Conservation (phyloP, 2,113 vertebrate genomes). For the Macrotis lagotis region DNA sequence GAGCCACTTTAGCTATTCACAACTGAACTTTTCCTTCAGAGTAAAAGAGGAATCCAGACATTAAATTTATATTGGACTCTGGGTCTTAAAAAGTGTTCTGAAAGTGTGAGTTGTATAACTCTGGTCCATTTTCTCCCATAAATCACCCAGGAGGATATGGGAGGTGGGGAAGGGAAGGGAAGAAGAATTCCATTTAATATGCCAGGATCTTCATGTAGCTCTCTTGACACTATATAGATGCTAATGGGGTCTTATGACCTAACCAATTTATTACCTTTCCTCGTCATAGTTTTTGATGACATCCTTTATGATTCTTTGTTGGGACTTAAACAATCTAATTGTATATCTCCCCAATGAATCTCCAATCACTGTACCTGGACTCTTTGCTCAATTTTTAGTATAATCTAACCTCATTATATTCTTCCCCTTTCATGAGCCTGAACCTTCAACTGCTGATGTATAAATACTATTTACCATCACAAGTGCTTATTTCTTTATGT, state of each 20-base stretch:
- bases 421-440: background rate
- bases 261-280: background rate
- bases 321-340: background rate
- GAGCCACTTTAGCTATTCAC: background rate
- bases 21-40: background rate
- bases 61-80: background rate
- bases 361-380: background rate
- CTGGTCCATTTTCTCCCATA: background rate
- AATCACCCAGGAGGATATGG: background rate
- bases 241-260: background rate
- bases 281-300: background rate
- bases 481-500: background rate
- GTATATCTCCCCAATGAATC: background rate
- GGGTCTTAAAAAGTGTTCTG: background rate
- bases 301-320: background rate
- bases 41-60: background rate
- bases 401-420: background rate
- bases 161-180: background rate
- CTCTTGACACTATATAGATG: background rate
- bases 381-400: background rate
- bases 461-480: background rate
- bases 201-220: background rate
- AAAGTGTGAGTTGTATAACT: background rate
- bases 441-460: background rate
- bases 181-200: background rate